A percentile compares a stretch with the other conserved stretches of the same genome.
These are phyloP conservation scores for Hypercompe scribonia DNA, from an alignment of 2,888 invertebrate species.

Conservation along the genomic window DNA sequence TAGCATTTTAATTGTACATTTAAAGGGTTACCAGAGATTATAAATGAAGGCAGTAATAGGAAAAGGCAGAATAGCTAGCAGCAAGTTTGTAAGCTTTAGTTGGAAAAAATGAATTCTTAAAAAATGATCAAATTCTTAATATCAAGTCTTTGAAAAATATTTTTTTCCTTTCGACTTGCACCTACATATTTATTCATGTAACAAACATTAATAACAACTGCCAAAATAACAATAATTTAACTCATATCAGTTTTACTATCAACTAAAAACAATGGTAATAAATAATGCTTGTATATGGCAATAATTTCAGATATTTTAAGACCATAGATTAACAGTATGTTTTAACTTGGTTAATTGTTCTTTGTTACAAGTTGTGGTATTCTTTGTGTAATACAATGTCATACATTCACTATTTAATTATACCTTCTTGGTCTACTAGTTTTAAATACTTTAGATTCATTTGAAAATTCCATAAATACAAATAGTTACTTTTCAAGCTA, in stretches of 20 bases:
- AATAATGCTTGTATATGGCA: slow-evolving; percentile 6
- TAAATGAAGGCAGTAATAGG: too few species aligned
- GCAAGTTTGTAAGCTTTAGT: too few species aligned
- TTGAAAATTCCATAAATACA: neutral
- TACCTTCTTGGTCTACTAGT: neutral
- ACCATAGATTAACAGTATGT: slow-evolving; percentile 7
- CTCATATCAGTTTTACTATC: neutral
- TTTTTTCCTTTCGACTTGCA: too few species aligned
- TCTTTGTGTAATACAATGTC: slow-evolving; percentile 27
- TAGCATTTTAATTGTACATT: too few species aligned
- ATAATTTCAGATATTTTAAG: slow-evolving; percentile 15
- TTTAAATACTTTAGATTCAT: neutral
- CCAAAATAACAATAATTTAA: neutral
- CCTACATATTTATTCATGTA: too few species aligned
- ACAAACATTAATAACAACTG: too few species aligned
- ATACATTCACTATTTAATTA: slow-evolving; percentile 20
- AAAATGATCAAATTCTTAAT: too few species aligned
- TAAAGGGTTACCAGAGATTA: too few species aligned
- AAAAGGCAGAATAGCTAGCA: too few species aligned
- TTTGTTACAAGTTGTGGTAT: slow-evolving; percentile 35
- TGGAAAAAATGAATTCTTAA: too few species aligned
- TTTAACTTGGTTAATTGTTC: slow-evolving; percentile 22
- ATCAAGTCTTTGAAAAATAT: too few species aligned
- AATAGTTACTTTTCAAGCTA: neutral
- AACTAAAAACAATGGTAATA: neutral